These are phyloP conservation scores for Aphrophora alni DNA, from an alignment of 2,888 invertebrate genomes.

Conservation along the genomic window DNA sequence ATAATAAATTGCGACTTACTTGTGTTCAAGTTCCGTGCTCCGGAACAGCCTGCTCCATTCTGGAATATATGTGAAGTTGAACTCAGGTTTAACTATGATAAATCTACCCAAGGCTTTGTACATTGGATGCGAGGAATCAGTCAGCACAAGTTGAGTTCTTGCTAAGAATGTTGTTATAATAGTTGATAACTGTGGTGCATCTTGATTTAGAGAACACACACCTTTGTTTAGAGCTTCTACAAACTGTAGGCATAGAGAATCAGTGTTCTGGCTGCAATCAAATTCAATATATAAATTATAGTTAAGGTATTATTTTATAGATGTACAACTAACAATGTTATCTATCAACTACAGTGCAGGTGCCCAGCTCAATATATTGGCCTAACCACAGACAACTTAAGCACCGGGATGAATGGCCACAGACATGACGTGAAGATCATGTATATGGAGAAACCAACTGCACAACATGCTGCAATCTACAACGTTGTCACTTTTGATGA, in stretches of 20 bases:
- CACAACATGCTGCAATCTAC: too few species aligned
- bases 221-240: constrained; percentile 72
- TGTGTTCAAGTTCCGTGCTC: neutral
- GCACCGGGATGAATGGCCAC: too few species aligned
- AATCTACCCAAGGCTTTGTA: constrained; percentile 81
- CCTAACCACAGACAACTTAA: too few species aligned
- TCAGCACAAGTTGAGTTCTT: constrained; percentile 71
- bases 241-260: constrained; percentile 70
- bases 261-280: constrained; percentile 64
- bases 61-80: constrained; percentile 82
- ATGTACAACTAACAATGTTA: too few species aligned
- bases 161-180: constrained; percentile 75
- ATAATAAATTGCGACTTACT: neutral
- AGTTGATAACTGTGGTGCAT: constrained; percentile 63
- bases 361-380: too few species aligned
- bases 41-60: constrained; percentile 76
- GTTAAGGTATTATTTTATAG: too few species aligned
- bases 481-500: too few species aligned
- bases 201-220: constrained; percentile 57
- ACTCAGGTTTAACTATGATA: constrained; percentile 75
- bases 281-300: too few species aligned
- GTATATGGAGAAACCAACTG: too few species aligned
- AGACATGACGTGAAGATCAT: too few species aligned
- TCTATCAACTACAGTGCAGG: too few species aligned
- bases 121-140: constrained; percentile 76